Evolutionary conservation across 2,888 invertebrate species (phyloP), one percentile per base, ranked within the genome.

Genomic region (Brachylomia viminalis): DNA sequence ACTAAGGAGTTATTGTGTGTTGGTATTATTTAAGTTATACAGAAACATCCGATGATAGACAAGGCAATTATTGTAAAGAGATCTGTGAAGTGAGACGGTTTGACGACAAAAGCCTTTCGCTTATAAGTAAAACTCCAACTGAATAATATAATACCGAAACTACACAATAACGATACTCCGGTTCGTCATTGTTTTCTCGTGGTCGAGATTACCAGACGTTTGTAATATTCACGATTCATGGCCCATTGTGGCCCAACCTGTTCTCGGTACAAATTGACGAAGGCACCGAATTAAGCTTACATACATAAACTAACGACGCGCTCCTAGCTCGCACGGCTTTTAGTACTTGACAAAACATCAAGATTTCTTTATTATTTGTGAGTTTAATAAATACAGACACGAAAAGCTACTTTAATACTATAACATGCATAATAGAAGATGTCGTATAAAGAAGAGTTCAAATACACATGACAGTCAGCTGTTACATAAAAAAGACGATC

Each of bases 171-270:
- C 33, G 27, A 20, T 33, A 27, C 15, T 23, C 30, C 33, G 42
- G 20, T 27, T 42, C 62, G 6, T 49, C 33, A 64, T 64, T 79
- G 49, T 79, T 72, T 77, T 71, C 61, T 56, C 20, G 15, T 33
- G 38, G 47, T 70, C 11, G 54, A 71, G 52, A n/a, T 78, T 15
- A 62, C 54, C n/a, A 20, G 59, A 75, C 47, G 30, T 71, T 78
- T 70, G 30, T n/a, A 70, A 77, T 54, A 78, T 77, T 71, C 38
- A 54, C 15, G n/a, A 54, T 45, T 33, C 27, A 33, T 69, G 20
- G 11, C 27, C 58, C 30, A 77, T 45, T 52, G 42, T 58, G 4
- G 8, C 23, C 23, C 23, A 13, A 61, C 17, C 33, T 54, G 23
- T 70, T 77, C 13, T 0, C 15, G 4, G 7, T 6, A 45, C 11